These are phyloP conservation scores for Pollenia angustigena DNA, from an alignment of 2,888 invertebrate genomes.

Conservation along the genomic window DNA sequence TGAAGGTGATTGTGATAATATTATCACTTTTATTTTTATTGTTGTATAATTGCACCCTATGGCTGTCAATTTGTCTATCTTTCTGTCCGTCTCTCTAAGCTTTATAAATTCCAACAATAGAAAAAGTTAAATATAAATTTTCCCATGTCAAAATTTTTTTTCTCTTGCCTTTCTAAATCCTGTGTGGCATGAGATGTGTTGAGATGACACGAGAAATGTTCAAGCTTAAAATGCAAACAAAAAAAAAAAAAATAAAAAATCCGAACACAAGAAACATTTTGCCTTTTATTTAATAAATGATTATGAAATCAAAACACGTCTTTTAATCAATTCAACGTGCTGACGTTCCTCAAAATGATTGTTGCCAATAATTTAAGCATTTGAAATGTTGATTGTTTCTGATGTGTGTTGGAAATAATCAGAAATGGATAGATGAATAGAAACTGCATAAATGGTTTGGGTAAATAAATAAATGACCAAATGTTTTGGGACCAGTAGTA, in stretches of 20 bases:
- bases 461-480: constrained; percentile 39
- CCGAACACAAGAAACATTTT: constrained; percentile 35
- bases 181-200: not conserved
- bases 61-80: constrained; percentile 22
- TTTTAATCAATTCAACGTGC: constrained; percentile 81
- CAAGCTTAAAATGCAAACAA: not conserved
- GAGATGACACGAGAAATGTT: constrained; percentile 39
- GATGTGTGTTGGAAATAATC: constrained; percentile 31
- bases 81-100: constrained; percentile 4
- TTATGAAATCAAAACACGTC: constrained; percentile 80
- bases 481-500: constrained; percentile 24
- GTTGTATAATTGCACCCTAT: constrained; percentile 59
- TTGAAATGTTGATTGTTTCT: constrained; percentile 57
- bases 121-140: constrained; percentile 37
- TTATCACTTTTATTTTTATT: constrained; percentile 45
- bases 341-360: constrained; percentile 73
- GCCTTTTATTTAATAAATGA: constrained; percentile 68
- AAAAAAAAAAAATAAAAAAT: too few relatives aligned
- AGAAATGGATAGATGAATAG: constrained; percentile 20
- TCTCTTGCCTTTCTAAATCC: not conserved
- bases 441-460: not conserved
- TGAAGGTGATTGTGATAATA: constrained; percentile 43
- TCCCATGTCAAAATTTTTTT: constrained; percentile 34
- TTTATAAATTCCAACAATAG: constrained; percentile 51
- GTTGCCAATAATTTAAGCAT: constrained; percentile 72